phyloP scores from a whole-genome alignment of 2,113 vertebrate species.

The Amazona vittata region DNA sequence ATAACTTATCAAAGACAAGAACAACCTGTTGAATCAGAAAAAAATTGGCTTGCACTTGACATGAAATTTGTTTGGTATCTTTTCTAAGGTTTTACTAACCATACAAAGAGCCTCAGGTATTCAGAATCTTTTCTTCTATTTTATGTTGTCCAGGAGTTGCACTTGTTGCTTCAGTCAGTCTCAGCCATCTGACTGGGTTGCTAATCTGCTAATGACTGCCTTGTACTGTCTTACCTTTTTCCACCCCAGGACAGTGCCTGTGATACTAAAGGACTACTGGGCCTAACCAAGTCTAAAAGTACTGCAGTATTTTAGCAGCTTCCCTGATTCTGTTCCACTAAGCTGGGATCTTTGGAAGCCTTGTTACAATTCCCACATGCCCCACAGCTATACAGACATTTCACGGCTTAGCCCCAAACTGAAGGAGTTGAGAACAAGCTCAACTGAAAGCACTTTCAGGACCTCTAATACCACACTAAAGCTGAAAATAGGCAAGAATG shows the following conservation, averaged over 20 bases:
- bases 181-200: background rate
- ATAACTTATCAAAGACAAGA: background rate
- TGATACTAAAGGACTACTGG: background rate
- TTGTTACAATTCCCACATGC: background rate
- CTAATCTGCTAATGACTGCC: background rate
- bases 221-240: background rate
- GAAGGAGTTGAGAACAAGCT: background rate
- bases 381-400: background rate
- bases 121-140: background rate
- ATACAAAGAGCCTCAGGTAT: background rate
- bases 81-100: background rate
- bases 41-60: background rate
- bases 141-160: background rate
- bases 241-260: background rate
- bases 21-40: background rate
- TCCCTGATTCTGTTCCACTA: background rate
- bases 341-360: background rate
- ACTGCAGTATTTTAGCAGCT: background rate
- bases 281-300: background rate
- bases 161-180: background rate
- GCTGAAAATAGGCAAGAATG: background rate
- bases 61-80: background rate
- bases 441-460: background rate
- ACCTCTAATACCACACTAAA: background rate
- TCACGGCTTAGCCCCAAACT: background rate